Base-by-base conservation (phyloP, 1,140 invertebrate genomes). In the Saccostrea glomerata region DNA sequence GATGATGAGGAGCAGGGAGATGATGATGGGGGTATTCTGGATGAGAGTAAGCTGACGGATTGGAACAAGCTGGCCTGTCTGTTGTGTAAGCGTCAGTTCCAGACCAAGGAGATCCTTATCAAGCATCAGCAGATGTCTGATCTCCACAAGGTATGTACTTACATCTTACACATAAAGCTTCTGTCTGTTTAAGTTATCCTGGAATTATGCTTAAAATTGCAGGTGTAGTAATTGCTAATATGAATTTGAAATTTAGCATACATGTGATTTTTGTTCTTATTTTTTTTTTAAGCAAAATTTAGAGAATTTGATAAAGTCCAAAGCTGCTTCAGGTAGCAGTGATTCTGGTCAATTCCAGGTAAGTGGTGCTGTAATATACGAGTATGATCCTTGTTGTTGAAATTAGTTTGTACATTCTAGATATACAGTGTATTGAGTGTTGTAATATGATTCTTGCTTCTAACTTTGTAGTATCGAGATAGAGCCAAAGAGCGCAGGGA, bases 101-200 rank as follows among this genome's bases (percentile, higher is more conserved):
- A 97, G 40, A 98, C 97, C 66, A 96, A 97, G 89, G 98, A 99
- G 89, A 97, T 97, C 0, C 96, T 99, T 9, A 95, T 97, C 3
- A 98, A 98, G 93, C 99, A 99, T 95, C 97, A 97, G 86, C 97
- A 98, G 89, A 95, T 99, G 88, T 99, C 99, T 3, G 97, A 99
- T 89, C 96, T 99, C 58, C 99, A 99, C 93, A 99, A 99, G 93
- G 96, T 94, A 20, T 36, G 25, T 82, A 47, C 47, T 6, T 0
- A 47, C 9, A 7, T 47, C 47, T 9, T 47, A 47, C 47, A 47
- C 5, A 47, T 7, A 9, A 47, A 47, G 47, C 47, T 47, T 47
- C 6, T 47, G 40, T 6, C 47, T 47, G 47, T 47, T 0, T 47
- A 47, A 47, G 9, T 47, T 7, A 9, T 47, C 5, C 47, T 3